Evolutionary conservation across 1,140 invertebrate species (phyloP).

Genomic region (Aethina tumida): DNA sequence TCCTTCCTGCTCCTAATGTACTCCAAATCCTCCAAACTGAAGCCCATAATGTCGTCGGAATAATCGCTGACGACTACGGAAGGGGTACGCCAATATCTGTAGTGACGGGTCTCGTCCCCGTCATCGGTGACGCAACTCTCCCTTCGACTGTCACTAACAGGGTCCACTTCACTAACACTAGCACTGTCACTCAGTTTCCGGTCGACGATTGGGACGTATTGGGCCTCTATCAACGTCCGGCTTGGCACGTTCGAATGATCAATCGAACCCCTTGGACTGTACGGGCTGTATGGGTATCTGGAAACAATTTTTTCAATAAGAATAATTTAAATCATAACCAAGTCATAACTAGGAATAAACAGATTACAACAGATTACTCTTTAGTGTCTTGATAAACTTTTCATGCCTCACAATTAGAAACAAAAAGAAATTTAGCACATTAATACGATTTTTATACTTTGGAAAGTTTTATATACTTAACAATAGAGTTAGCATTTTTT

Average conservation of each 20-base stretch:
- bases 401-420: not conserved
- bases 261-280: conserved; percentile 25
- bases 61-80: conserved; percentile 78
- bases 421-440: conserved; percentile 1
- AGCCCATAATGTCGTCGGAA: conserved; percentile 58
- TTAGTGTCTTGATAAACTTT: not conserved
- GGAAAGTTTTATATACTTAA: too few relatives aligned
- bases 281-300: conserved; percentile 13
- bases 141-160: conserved; percentile 31
- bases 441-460: too few relatives aligned
- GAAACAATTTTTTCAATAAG: not conserved
- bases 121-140: conserved; percentile 41
- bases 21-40: conserved; percentile 55
- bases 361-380: not conserved
- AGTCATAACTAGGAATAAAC: not conserved
- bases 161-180: conserved; percentile 28
- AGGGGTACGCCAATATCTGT: conserved; percentile 60
- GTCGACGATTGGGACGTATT: conserved; percentile 27
- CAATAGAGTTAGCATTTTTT: too few relatives aligned
- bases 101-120: conserved; percentile 32
- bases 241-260: conserved; percentile 31
- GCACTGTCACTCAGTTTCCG: conserved; percentile 30
- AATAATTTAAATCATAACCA: not conserved
- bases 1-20: conserved; percentile 43
- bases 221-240: conserved; percentile 29